A percentile compares a stretch with the other conserved stretches of the same genome.
Conservation (phyloP, 2,113 vertebrate genomes). For the Hipposideros armiger region DNA sequence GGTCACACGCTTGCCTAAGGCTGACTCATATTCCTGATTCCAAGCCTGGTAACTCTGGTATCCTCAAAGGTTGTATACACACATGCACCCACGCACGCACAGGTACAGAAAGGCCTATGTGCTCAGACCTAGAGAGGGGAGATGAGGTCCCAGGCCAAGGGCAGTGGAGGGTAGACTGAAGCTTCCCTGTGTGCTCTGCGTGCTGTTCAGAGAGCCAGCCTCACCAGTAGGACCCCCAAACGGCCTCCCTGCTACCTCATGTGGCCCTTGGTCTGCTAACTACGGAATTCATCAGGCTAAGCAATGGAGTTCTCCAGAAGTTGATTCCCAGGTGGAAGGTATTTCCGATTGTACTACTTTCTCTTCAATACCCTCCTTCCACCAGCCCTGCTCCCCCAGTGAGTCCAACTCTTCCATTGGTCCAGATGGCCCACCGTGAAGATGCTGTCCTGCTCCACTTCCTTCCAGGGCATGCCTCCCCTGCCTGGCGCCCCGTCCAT, state of each 20-base stretch:
- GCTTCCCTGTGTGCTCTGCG: not conserved
- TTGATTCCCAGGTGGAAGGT: not conserved
- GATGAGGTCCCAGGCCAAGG: not conserved
- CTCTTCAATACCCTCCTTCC: not conserved
- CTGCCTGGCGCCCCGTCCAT: not conserved
- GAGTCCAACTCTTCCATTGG: not conserved
- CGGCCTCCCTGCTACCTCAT: not conserved
- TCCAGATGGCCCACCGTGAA: not conserved
- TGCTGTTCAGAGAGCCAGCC: not conserved
- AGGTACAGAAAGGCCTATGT: not conserved
- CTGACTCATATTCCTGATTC: not conserved
- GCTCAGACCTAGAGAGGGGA: not conserved
- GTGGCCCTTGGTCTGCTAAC: not conserved
- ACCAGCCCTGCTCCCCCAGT: not conserved
- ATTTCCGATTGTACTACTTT: not conserved
- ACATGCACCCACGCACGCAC: not conserved
- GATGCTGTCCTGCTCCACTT: not conserved
- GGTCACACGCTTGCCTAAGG: not conserved
- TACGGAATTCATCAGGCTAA: not conserved
- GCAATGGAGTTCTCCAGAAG: not conserved
- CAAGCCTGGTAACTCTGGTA: not conserved
- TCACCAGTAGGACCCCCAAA: not conserved
- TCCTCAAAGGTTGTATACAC: not conserved
- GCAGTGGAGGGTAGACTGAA: not conserved
- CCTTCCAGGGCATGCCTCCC: not conserved